Conservation (phyloP, 2,888 invertebrate genomes). For the Watsonalla cultraria region DNA sequence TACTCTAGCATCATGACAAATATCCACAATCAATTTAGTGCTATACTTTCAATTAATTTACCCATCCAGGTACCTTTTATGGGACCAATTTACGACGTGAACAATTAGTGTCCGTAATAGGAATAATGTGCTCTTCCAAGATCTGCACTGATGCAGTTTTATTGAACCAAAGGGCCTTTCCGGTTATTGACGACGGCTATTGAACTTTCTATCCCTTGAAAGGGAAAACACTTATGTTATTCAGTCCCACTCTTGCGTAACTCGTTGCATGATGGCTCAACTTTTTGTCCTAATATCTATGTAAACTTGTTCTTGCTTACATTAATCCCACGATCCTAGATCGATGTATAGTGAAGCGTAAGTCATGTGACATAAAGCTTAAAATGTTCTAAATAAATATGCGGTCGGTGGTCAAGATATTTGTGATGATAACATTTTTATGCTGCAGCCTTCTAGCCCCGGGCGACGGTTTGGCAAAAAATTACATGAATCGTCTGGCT, state of each 20-base stretch:
- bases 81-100: neutral
- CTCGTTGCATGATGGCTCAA: conserved; percentile 48
- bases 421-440: conserved; percentile 1
- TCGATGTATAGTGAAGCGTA: conserved; percentile 11
- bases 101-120: neutral
- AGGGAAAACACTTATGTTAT: conserved; percentile 59
- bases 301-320: conserved; percentile 31
- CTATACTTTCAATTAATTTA: neutral
- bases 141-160: conserved; percentile 6
- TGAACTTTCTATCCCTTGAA: conserved; percentile 67
- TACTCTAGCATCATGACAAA: too few species aligned
- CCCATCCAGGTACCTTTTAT: neutral
- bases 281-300: conserved; percentile 58
- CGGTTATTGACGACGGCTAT: conserved; percentile 44
- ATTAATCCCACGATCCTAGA: conserved; percentile 3
- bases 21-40: too few species aligned
- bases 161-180: conserved; percentile 32
- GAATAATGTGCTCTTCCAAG: conserved; percentile 1
- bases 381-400: neutral
- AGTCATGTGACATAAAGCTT: conserved; percentile 5
- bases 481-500: neutral
- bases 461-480: neutral
- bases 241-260: conserved; percentile 68
- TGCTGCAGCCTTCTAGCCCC: neutral
- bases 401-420: neutral